Base-by-base conservation (phyloP, 1,140 invertebrate genomes). In the Ooceraea biroi region DNA sequence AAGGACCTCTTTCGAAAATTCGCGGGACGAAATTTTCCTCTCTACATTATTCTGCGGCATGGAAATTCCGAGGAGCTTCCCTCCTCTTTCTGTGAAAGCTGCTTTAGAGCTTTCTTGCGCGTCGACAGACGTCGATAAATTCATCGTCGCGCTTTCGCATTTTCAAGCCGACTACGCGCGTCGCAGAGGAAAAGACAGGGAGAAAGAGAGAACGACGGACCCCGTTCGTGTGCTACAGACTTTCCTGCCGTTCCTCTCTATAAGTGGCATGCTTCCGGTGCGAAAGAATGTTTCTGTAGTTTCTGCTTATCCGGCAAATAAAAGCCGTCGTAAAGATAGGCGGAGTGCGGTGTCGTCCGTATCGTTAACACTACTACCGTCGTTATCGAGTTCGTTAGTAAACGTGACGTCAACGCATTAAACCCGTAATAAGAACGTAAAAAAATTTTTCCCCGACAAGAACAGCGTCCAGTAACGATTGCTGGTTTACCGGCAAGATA, bases 271-370 rank as follows among this genome's bases (percentile, higher is more conserved):
- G 44, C 71, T 84, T 78, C 73, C 74, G 82, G 10, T 82, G 58
- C 71, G 57, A 65, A 52, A 74, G 74, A 84, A 80, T 68, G 82
- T 84, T 86, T 86, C 85, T 61, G 61, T 41, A 71, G 83, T 65
- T 71, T 69, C 65, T 68, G 85, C 82, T 89, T 89, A 89, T 86
- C 83, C 89, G 78, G 66, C 74, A 87, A 88, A 88, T 90, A 86
- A 90, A 80, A 88, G 84, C 82, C 52, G 25, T 69, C 85, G 72
- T 68, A 82, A 84, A 77, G 76, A 86, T 76, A 80, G 80, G 52
- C 65, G 71, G 68, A 63, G 17, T 63, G 63, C 65, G n/a, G n/a
- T 22, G 65, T 22, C 76, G 25, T 71, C 25, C n/a, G 65, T 71
- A 63, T 48, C 60, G 80, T 74, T 73, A 83, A 58, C 61, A 50